A percentile compares a stretch with the other conserved stretches of the same genome.
Evolutionary conservation across 2,113 vertebrate genomes (phyloP).

Genomic region (sheep (Ovis aries)): DNA sequence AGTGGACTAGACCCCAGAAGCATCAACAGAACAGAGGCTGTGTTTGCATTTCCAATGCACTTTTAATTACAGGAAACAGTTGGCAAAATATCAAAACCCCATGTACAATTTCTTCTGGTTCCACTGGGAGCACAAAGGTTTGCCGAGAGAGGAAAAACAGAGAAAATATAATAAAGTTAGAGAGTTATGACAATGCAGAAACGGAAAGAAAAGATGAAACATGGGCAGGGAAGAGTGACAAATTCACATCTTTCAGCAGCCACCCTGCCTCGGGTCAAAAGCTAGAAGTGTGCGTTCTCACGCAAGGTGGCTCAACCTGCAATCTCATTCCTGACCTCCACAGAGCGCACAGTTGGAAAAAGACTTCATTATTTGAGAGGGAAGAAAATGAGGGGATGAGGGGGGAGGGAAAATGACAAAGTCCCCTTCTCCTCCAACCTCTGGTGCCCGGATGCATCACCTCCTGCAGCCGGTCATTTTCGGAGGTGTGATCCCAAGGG

Average conservation of each 20-base stretch:
- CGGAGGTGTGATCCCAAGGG: not conserved
- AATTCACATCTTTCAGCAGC: not conserved
- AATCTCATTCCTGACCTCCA: conserved; percentile 28
- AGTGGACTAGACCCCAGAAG: conserved; percentile 50
- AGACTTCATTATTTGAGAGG: not conserved
- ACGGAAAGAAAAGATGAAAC: conserved; percentile 43
- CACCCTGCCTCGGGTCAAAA: not conserved
- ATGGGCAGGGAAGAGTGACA: not conserved
- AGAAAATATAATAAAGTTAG: conserved; percentile 43
- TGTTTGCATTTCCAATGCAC: conserved; percentile 59
- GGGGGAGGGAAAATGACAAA: not conserved
- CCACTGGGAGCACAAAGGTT: conserved; percentile 42
- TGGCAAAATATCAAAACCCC: conserved; percentile 66
- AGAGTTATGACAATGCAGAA: conserved; percentile 46
- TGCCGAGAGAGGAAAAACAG: conserved; percentile 22
- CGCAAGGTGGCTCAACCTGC: not conserved
- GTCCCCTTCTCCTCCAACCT: not conserved
- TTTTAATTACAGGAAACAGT: conserved; percentile 71
- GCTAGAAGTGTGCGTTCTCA: not conserved
- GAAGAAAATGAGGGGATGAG: not conserved
- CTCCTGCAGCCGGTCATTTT: not conserved
- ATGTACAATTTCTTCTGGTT: conserved; percentile 56
- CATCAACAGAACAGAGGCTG: conserved; percentile 35
- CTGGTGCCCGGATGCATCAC: not conserved
- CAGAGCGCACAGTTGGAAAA: not conserved